These are phyloP conservation scores for Hiodon alosoides DNA, from an alignment of 2,113 vertebrate species.

Conservation along the genomic window DNA sequence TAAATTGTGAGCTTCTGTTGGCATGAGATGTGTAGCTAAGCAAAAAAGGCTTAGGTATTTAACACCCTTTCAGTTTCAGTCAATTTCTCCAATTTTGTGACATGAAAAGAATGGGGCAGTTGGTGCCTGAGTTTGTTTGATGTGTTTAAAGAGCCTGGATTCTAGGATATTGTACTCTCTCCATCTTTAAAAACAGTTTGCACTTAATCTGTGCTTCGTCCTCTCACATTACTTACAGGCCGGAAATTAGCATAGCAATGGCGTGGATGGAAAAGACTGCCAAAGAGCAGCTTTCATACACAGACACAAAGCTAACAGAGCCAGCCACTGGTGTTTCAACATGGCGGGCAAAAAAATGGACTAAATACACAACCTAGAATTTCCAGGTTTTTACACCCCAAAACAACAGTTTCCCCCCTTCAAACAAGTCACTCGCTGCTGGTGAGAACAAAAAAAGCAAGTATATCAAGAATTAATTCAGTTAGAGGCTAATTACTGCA, in stretches of 20 bases:
- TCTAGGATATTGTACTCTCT: constrained; percentile 24
- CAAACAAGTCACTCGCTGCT: background rate
- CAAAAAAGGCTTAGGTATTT: constrained; percentile 39
- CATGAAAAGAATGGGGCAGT: constrained; percentile 56
- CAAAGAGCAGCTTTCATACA: background rate
- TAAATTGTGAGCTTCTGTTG: constrained; percentile 59
- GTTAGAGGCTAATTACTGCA: background rate
- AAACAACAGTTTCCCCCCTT: background rate
- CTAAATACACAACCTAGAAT: background rate
- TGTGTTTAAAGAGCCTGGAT: constrained; percentile 38
- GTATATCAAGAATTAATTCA: constrained; percentile 20
- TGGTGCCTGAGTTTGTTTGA: constrained; percentile 52
- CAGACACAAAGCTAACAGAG: background rate
- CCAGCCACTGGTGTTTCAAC: background rate
- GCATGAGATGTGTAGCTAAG: constrained; percentile 52
- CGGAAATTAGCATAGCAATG: background rate
- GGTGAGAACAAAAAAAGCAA: constrained; percentile 9
- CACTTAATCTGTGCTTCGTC: constrained; percentile 2
- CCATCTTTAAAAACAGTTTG: constrained; percentile 16
- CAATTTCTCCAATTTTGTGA: constrained; percentile 56
- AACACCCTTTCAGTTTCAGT: constrained; percentile 58
- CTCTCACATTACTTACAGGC: background rate
- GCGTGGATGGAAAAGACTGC: constrained; percentile 2
- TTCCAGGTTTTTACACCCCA: background rate
- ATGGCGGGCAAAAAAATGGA: background rate